Evolutionary conservation across 2,113 vertebrate species (phyloP).

Genomic region (Clinocottus analis): DNA sequence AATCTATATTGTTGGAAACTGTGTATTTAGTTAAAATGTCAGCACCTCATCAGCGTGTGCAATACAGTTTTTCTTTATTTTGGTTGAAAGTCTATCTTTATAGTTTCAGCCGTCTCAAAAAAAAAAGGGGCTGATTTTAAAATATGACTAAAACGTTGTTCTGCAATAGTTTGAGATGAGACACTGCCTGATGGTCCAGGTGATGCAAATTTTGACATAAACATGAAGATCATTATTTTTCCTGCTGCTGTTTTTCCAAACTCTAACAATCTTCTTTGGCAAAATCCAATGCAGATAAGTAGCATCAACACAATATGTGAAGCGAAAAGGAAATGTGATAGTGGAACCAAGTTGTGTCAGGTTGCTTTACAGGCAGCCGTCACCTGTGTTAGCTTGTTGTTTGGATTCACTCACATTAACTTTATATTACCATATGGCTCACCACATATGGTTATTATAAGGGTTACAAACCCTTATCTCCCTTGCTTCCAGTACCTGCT

Average conservation of each 20-base stretch:
- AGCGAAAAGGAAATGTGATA: background rate
- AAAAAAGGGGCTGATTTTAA: background rate
- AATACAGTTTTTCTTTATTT: background rate
- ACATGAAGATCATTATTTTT: background rate
- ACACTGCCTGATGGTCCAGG: background rate
- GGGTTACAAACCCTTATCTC: background rate
- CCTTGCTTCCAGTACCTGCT: background rate
- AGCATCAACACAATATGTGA: background rate
- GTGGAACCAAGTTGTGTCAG: background rate
- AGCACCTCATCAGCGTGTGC: conserved; percentile 9
- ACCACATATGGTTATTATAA: background rate
- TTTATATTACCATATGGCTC: background rate
- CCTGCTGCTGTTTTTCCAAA: background rate
- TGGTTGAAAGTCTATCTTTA: background rate
- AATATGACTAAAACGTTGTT: background rate
- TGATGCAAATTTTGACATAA: background rate
- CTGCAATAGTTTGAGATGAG: background rate
- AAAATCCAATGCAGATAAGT: background rate
- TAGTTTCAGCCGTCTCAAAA: background rate
- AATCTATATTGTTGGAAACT: conserved; percentile 33
- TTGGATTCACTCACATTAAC: background rate
- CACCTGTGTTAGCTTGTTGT: background rate
- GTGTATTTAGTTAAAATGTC: conserved; percentile 48
- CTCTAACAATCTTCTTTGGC: background rate
- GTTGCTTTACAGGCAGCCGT: background rate